Base-by-base conservation (phyloP, 1,140 invertebrate species). In the Drosophila bifasciata region DNA sequence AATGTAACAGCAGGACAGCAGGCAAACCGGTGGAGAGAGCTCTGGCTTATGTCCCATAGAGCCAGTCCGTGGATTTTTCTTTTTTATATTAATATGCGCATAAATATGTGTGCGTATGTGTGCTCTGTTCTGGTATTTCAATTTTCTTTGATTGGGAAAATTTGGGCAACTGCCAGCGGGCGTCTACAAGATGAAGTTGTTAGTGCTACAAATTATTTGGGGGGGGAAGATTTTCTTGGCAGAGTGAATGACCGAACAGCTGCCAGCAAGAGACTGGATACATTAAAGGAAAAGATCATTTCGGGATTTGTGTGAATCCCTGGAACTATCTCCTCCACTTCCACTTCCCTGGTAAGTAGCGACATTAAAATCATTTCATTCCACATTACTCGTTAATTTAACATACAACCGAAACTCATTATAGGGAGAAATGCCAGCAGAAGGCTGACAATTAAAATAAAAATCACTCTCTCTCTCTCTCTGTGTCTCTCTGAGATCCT, bases 1-100 rank as follows among this genome's bases (percentile, higher is more conserved):
- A 86, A 86, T 75, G 61, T 78, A 81, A 81, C 83, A 86, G 81
- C 74, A 88, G 83, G 83, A 86, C 66, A 71, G 73, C n/a, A 63
- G 71, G 53, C 73, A 77, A 84, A 45, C 11, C 19, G 39, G n/a
- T n/a, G n/a, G n/a, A n/a, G 53, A 43, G 21, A 9, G 16, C 44
- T 58, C 28, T 5, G 32, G 11, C 3, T 13, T 36, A 36, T 13
- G 32, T 36, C 11, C 32, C 32, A 11, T 36, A 36, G 1, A 13
- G 49, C 25, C 5, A 41, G 6, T n/a, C n/a, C n/a, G n/a, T 28
- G 25, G 32, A 36, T 50, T 25, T 48, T 3, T 7, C 7, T 36
- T 5, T 36, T 5, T 25, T n/a, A 49, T 46, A 57, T 79, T 74
- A 64, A 49, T 59, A 49, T 69, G 40, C 41, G 23, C 56, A 45